Evolutionary conservation across 2,888 invertebrate species (phyloP), one percentile per base, ranked within the genome.

Genomic region (Gymnoscelis rufifasciata): DNA sequence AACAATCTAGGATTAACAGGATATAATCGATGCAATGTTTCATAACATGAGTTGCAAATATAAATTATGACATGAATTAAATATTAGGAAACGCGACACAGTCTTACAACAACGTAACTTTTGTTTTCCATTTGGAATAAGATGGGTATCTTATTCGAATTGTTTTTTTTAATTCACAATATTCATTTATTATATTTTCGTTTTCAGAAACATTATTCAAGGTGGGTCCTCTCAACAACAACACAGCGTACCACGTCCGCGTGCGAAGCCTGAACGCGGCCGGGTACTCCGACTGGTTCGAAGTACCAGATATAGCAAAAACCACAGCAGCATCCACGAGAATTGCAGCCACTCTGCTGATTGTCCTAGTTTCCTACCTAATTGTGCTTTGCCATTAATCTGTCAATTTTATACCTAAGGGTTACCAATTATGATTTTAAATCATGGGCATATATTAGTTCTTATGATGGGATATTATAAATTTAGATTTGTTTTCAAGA

Each of bases 251-350:
- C 68, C 72, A 81, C 64, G 78, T 66, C 7, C 74, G 82, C 0
- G 80, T 83, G 1, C 71, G 79, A 26, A 69, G 79, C 15, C 64
- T 74, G 28, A 88, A 88, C 57, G 71, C 74, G 0, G 87, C 87
- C 0, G 84, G 87, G 1, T 68, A 66, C 56, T 88, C 87, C 0
- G 80, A 80, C 15, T 86, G 83, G 82, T 38, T 78, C 29, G 66
- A 67, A 12, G 48, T 73, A 7, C 43, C 54, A 0, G 64, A 62
- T 0, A 56, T 59, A 2, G 64, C 72, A 1, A 46, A 52, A 28
- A 76, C 77, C 15, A 68, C 72, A 0, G 69, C 67, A 4, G 47
- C 62, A 15, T 61, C 61, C 0, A 41, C 52, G 38, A 58, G 58
- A 36, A 47, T 52, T 8, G 38, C 52, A 8, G 52, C 60, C 7